A percentile compares a stretch with the other conserved stretches of the same genome.
These are phyloP conservation scores for Phaenicophaeus curvirostris DNA, from an alignment of 2,797 vertebrate genomes.

Conservation along the genomic window DNA sequence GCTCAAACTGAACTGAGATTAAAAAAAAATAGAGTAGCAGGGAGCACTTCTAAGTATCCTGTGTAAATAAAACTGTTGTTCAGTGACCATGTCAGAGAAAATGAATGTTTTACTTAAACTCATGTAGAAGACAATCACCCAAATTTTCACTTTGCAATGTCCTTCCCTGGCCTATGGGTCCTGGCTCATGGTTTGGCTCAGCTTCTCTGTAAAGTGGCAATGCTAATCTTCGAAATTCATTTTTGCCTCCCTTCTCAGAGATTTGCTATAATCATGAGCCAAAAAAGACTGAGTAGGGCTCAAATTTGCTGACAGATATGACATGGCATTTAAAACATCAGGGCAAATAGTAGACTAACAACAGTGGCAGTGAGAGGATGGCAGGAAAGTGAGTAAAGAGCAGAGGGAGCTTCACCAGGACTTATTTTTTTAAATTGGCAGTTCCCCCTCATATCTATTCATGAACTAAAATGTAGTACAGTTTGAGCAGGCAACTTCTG, in stretches of 20 bases:
- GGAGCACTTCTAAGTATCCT: conserved; percentile 20
- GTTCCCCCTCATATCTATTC: neutral
- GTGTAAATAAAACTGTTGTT: neutral
- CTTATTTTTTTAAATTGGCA: neutral
- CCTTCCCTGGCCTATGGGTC: neutral
- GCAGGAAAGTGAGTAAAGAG: neutral
- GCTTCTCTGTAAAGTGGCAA: neutral
- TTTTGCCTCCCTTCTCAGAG: neutral
- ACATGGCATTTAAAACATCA: neutral
- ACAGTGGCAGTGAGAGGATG: neutral
- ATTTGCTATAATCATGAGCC: neutral
- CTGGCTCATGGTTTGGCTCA: neutral
- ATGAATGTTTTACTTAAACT: conserved; percentile 30
- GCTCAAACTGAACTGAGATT: neutral
- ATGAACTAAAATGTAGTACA: neutral
- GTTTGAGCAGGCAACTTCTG: neutral
- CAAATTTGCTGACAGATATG: neutral
- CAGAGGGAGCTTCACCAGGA: neutral
- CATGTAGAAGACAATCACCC: neutral
- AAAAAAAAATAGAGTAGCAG: neutral
- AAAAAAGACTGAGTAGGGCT: neutral
- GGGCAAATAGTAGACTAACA: neutral
- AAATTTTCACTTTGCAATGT: neutral
- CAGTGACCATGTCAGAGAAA: neutral
- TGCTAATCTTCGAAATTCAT: neutral